Base-by-base conservation (phyloP, 2,113 vertebrate species). In the Thamnaconus septentrionalis region DNA sequence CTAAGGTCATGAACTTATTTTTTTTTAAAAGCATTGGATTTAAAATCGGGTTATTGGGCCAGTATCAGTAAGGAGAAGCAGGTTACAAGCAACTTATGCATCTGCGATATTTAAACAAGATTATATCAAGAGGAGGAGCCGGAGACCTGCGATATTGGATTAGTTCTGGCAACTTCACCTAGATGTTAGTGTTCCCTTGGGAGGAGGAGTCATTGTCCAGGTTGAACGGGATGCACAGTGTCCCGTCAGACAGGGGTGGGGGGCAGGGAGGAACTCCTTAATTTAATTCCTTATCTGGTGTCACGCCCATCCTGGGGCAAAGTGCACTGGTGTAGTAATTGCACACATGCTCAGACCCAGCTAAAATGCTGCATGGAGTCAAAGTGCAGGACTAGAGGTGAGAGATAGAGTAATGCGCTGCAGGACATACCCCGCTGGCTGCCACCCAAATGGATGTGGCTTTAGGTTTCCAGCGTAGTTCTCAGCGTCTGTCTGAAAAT, bases 401-500 rank as follows among this genome's bases (percentile, higher is more conserved):
- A 60, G 68, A 80, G 75, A 69, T 43, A 54, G 18, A 40, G 46
- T 12, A 53, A 10, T 12, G 53, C 67, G 48, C 63, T 31, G 18
- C 18, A 31, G 18, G 18, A 59, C 18, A 53, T n/a, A 44, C 47
- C 11, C n/a, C 43, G 31, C 61, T 73, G 71, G 73, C 59, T 49
- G 43, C 41, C 48, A 69, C 71, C 74, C 71, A 78, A 47, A 64
- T 68, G 70, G 69, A 66, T 72, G 68, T 60, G 1, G 3, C 59
- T 66, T 69, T 75, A 66, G 61, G 49, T 68, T 8, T 44, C 74
- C 48, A 65, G 74, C 73, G 77, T 56, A 69, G 56, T 71, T 75
- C 75, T 60, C 68, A 72, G 53, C 78, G 68, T 61, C 61, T 6
- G 39, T 65, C 81, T 80, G 61, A 82, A 87, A 85, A 85, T 82